phyloP scores from a whole-genome alignment of 2,113 vertebrate genomes.

The Furnarius figulus region DNA sequence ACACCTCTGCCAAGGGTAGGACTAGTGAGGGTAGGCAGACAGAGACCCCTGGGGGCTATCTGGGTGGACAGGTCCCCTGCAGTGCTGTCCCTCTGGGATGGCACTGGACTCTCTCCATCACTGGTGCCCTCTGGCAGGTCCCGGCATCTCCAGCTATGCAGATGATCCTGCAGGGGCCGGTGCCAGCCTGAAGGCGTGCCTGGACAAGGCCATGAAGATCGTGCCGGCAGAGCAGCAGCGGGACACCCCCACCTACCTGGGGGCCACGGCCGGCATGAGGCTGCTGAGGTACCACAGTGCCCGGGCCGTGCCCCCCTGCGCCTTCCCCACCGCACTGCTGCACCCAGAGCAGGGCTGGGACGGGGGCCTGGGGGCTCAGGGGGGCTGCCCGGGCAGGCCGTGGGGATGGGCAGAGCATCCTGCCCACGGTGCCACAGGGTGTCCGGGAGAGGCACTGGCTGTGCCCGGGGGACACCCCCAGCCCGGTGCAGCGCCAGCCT shows the following conservation, averaged over 20 bases:
- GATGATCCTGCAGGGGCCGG: background rate
- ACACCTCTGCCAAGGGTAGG: no score
- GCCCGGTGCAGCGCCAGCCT: background rate
- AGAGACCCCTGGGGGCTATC: no score
- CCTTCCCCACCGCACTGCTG: background rate
- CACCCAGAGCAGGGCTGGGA: background rate
- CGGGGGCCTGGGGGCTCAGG: background rate
- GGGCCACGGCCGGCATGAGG: slow-evolving; percentile 78
- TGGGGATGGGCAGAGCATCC: background rate
- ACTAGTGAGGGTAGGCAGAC: no score
- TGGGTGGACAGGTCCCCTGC: no score
- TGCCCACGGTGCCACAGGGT: accelerated
- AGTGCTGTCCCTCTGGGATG: background rate
- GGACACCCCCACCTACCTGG: slow-evolving; percentile 67
- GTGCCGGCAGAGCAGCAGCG: slow-evolving; percentile 42
- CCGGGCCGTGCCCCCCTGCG: accelerated
- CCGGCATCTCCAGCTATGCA: slow-evolving; percentile 68
- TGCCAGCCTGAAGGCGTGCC: slow-evolving; percentile 66
- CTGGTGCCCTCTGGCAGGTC: slow-evolving; percentile 39
- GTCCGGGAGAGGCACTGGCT: background rate
- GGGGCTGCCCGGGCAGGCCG: background rate
- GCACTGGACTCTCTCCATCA: background rate
- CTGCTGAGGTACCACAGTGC: slow-evolving; percentile 69
- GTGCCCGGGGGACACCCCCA: background rate
- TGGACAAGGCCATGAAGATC: slow-evolving; percentile 58